Evolutionary conservation across 2,113 vertebrate species (phyloP).

Genomic region (Ctenomys sociabilis): DNA sequence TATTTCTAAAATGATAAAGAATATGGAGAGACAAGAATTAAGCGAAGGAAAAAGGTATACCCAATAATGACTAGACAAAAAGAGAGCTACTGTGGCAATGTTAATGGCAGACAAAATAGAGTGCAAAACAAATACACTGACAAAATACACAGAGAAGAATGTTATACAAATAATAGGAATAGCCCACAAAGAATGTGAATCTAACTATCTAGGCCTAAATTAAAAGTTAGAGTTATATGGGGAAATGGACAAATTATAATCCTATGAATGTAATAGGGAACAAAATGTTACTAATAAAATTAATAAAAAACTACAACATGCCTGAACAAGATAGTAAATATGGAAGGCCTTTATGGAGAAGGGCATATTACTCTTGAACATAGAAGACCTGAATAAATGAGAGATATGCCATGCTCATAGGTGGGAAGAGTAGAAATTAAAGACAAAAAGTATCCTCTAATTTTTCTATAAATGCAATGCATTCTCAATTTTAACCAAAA

Average conservation of each 20-base stretch:
- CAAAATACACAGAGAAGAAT: background rate
- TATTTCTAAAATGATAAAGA: background rate
- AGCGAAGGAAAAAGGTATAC: background rate
- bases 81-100: background rate
- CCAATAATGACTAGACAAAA: background rate
- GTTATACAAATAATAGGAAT: background rate
- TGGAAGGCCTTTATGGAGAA: background rate
- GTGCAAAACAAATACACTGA: background rate
- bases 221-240: background rate
- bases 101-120: background rate
- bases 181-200: background rate
- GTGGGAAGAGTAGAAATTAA: background rate
- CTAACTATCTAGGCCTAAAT: background rate
- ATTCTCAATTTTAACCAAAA: background rate
- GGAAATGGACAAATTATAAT: background rate
- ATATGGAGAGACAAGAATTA: background rate
- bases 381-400: background rate
- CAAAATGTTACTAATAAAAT: background rate
- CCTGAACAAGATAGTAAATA: background rate
- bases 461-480: background rate
- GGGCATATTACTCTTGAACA: background rate
- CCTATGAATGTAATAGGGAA: background rate
- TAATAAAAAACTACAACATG: slow-evolving; percentile 35
- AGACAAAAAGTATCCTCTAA: background rate
- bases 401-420: background rate